Percentiles rank a stretch among this genome's conserved stretches.
phyloP scores from a whole-genome alignment of 2,797 vertebrate species.

The Lycodopsis pacificus region DNA sequence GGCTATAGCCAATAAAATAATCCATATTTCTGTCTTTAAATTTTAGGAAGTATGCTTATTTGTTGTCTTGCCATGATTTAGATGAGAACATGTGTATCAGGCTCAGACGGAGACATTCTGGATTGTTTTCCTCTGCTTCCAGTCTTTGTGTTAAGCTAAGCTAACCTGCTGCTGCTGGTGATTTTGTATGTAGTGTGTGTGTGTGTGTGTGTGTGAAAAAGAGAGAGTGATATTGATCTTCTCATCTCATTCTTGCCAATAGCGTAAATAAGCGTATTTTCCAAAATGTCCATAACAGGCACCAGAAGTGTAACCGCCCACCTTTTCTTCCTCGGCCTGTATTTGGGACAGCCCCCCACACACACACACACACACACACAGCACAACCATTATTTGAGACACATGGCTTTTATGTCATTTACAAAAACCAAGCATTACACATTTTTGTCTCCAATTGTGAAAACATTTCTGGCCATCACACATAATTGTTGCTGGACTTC shows the following conservation, averaged over 20 bases:
- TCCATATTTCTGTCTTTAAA: neutral
- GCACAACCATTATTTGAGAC: neutral
- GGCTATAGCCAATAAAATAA: neutral
- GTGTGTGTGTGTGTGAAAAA: neutral
- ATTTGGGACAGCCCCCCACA: neutral
- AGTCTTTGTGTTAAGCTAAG: neutral
- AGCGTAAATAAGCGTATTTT: neutral
- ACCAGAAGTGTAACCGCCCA: neutral
- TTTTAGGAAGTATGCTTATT: neutral
- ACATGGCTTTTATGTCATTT: neutral
- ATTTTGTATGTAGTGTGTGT: neutral
- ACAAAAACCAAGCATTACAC: neutral
- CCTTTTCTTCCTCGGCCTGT: neutral
- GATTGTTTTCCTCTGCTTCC: neutral
- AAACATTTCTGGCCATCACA: neutral
- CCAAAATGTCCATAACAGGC: neutral
- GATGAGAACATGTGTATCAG: too few species aligned
- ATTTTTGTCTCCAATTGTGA: neutral
- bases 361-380: too few species aligned
- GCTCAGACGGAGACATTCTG: neutral
- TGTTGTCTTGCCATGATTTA: too few species aligned
- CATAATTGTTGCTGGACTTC: neutral
- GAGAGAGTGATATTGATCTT: neutral
- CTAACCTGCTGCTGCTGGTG: neutral
- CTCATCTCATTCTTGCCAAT: neutral